phyloP scores from a whole-genome alignment of 2,797 vertebrate species.

The Gymnopithys bicolor region DNA sequence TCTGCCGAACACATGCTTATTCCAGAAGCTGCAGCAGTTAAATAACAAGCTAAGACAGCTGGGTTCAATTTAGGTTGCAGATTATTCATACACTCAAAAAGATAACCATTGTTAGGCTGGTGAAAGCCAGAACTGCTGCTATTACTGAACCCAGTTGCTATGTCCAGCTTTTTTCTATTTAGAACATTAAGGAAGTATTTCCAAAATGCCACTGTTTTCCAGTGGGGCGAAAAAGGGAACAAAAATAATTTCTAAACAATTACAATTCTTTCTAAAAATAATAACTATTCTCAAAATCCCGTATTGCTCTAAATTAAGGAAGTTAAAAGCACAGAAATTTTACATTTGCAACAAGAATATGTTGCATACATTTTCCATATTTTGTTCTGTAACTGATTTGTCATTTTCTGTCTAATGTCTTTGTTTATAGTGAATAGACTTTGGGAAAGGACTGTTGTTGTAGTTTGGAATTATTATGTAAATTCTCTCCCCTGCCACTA shows the following conservation, averaged over 20 bases:
- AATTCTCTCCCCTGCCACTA: too few relatives aligned
- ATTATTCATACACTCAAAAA: constrained; percentile 31
- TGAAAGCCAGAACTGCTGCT: neutral
- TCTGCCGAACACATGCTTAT: neutral
- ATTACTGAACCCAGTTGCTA: neutral
- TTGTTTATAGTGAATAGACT: neutral
- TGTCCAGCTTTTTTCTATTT: neutral
- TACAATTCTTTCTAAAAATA: neutral
- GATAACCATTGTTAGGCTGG: neutral
- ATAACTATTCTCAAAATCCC: neutral
- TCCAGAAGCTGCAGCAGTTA: constrained; percentile 27
- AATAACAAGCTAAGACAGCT: constrained; percentile 54
- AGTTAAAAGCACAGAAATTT: neutral
- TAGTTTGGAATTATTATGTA: too few relatives aligned
- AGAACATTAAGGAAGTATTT: neutral
- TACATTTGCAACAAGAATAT: neutral
- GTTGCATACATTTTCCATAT: neutral
- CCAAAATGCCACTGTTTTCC: neutral
- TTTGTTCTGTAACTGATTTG: neutral
- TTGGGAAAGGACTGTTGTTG: neutral
- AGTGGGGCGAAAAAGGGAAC: too few relatives aligned
- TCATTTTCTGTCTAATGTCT: neutral
- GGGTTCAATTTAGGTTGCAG: constrained; percentile 54
- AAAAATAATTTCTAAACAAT: neutral
- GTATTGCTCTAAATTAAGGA: neutral